These are phyloP conservation scores for Sciurus carolinensis DNA, from an alignment of 2,797 vertebrate species.

Conservation along the genomic window DNA sequence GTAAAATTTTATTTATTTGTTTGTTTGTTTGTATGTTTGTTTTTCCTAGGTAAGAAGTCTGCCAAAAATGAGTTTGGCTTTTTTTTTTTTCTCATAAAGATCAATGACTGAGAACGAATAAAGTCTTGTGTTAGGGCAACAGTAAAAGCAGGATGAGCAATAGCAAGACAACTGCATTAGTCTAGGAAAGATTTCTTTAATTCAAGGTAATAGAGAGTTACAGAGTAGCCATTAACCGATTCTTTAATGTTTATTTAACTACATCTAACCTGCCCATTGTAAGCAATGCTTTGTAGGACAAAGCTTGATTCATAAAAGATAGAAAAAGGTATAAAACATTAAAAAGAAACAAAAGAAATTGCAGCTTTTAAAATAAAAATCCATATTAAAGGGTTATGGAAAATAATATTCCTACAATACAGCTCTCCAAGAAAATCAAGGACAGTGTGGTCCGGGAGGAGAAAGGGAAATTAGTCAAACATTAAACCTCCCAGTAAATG, in stretches of 20 bases:
- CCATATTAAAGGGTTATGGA: too few relatives aligned
- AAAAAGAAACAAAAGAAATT: neutral
- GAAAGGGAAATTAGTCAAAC: too few relatives aligned
- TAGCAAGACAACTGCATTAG: neutral
- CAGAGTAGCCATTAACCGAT: neutral
- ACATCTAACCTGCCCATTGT: neutral
- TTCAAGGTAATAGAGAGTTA: neutral
- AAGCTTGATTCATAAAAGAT: neutral
- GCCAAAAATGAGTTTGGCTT: neutral
- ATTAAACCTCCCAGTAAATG: too few relatives aligned
- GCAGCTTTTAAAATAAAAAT: neutral
- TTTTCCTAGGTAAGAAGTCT: neutral
- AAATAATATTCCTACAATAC: too few relatives aligned
- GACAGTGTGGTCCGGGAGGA: too few relatives aligned
- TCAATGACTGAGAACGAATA: neutral
- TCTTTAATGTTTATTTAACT: neutral
- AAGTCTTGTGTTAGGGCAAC: neutral
- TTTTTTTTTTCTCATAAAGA: neutral
- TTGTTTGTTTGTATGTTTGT: neutral
- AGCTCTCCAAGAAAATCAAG: too few relatives aligned
- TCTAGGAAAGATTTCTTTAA: neutral
- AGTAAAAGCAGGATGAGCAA: neutral
- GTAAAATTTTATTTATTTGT: neutral
- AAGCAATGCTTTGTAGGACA: neutral
- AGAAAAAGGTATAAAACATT: neutral